Conservation (phyloP, 2,888 invertebrate species). For the Desoria tigrina region DNA sequence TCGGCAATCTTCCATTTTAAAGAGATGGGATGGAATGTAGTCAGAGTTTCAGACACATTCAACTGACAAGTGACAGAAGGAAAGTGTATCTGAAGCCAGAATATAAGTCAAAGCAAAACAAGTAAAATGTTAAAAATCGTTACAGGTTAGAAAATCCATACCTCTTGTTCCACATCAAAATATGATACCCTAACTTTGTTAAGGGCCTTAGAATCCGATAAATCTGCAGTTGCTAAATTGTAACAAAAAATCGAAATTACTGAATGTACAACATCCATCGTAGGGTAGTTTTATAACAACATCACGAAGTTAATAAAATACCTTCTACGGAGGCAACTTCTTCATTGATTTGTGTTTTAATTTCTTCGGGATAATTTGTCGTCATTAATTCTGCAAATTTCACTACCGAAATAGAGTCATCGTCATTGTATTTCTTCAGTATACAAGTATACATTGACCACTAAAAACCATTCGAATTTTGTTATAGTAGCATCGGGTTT, state of each 20-base stretch:
- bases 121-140: no score
- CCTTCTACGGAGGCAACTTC: constrained; percentile 15
- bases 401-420: constrained; percentile 21
- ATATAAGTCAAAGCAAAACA: no score
- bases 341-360: constrained; percentile 27
- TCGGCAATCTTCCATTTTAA: no score
- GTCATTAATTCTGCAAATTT: constrained; percentile 36
- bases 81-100: no score
- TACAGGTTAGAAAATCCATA: constrained; percentile 7
- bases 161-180: constrained; percentile 37
- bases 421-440: constrained; percentile 16
- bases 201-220: constrained; percentile 9
- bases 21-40: no score
- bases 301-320: not conserved
- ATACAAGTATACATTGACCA: constrained; percentile 39
- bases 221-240: not conserved
- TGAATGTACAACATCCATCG: constrained; percentile 11
- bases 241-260: constrained; percentile 1
- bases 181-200: constrained; percentile 38
- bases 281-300: no score
- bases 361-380: constrained; percentile 29
- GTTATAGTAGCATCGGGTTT: no score
- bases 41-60: no score
- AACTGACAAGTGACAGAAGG: no score
- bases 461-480: no score